phyloP scores from a whole-genome alignment of 2,113 vertebrate genomes.

The Aptenodytes forsteri region DNA sequence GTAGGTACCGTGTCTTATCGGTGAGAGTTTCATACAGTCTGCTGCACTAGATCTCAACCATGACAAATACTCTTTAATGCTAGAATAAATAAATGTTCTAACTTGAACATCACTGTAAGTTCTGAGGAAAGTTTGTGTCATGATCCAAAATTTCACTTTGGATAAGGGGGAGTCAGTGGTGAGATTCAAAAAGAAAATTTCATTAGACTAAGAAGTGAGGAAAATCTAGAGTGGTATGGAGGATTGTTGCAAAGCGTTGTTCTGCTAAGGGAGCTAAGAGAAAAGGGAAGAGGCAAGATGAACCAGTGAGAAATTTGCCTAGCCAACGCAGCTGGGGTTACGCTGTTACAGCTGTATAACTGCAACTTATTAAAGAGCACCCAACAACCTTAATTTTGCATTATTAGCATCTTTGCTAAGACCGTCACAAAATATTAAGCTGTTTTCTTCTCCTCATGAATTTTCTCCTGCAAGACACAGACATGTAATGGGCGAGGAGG shows the following conservation, averaged over 20 bases:
- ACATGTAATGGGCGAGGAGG: neutral
- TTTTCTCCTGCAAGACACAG: neutral
- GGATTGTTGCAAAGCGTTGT: neutral
- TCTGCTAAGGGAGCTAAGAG: neutral
- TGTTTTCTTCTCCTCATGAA: neutral
- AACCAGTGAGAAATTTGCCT: neutral
- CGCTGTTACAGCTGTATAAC: neutral
- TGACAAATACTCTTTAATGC: neutral
- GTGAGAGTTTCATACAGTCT: neutral
- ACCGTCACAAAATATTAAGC: neutral
- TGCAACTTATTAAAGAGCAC: neutral
- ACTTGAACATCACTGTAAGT: neutral
- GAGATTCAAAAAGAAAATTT: neutral
- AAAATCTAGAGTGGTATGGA: neutral
- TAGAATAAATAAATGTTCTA: neutral
- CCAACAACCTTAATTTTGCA: neutral
- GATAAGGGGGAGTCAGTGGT: fast-evolving
- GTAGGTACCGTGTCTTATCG: neutral
- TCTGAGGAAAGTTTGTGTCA: neutral
- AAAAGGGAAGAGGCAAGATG: neutral
- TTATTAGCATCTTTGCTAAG: neutral
- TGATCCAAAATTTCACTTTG: neutral
- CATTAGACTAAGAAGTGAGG: neutral
- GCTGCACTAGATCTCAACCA: neutral
- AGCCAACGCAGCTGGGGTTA: neutral